Conservation (phyloP, 2,797 vertebrate genomes). For the Enoplosus armatus region DNA sequence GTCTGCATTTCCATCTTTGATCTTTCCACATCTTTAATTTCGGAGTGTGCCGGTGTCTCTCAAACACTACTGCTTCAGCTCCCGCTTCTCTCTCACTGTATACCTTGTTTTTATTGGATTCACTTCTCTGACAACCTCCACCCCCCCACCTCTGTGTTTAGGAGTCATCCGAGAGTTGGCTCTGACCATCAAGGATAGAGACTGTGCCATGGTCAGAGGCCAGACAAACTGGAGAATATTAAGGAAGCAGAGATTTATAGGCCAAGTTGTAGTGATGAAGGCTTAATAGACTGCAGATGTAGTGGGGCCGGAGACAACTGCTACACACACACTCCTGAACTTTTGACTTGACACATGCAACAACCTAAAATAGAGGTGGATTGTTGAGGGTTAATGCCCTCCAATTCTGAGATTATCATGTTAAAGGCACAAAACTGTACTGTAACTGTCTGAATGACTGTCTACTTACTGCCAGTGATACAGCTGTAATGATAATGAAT, state of each 20-base stretch:
- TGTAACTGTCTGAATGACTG: constrained; percentile 15
- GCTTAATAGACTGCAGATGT: constrained; percentile 60
- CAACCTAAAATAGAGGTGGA: constrained; percentile 21
- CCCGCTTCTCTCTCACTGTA: neutral
- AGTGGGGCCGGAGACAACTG: constrained; percentile 1
- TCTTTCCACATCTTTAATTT: neutral
- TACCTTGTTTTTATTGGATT: constrained; percentile 27
- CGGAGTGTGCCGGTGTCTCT: neutral
- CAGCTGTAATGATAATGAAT: constrained; percentile 16
- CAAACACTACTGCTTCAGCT: neutral
- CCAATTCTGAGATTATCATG: constrained; percentile 35
- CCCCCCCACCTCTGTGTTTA: neutral
- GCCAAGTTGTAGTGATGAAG: constrained; percentile 35
- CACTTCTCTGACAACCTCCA: neutral
- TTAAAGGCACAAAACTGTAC: constrained; percentile 13
- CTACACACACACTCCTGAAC: constrained; percentile 34
- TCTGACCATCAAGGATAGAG: constrained; percentile 13
- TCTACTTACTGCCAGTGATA: neutral
- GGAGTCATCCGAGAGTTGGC: constrained; percentile 10
- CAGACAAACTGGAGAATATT: constrained; percentile 47
- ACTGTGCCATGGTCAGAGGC: constrained; percentile 12
- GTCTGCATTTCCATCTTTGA: constrained; percentile 3
- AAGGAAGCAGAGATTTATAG: constrained; percentile 60
- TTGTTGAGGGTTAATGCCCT: constrained; percentile 10
- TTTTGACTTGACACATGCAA: constrained; percentile 42